phyloP scores from a whole-genome alignment of 2,888 invertebrate species.

The Dioctria rufipes region DNA sequence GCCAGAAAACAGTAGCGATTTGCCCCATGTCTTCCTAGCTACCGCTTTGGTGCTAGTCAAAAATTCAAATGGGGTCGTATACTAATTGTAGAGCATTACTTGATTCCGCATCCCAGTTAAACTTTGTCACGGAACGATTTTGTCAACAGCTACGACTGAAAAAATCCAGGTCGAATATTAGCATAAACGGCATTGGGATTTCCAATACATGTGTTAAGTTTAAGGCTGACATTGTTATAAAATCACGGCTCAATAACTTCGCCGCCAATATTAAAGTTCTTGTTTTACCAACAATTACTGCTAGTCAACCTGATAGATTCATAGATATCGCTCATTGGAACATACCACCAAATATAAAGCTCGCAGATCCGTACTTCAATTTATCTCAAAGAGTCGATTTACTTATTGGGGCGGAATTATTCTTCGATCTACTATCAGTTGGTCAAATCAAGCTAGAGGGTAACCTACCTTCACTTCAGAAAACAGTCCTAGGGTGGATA shows the following conservation, averaged over 20 bases:
- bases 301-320: too few relatives aligned
- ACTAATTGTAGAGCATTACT: not conserved
- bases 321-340: too few relatives aligned
- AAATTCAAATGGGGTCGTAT: not conserved
- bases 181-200: too few relatives aligned
- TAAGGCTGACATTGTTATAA: too few relatives aligned
- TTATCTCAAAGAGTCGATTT: too few relatives aligned
- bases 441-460: not conserved
- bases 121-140: not conserved
- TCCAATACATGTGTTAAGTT: too few relatives aligned
- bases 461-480: not conserved
- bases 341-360: too few relatives aligned
- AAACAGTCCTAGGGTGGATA: not conserved
- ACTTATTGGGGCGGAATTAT: not conserved
- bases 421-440: not conserved
- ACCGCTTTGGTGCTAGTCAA: not conserved
- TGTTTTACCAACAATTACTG: too few relatives aligned
- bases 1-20: not conserved
- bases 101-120: not conserved
- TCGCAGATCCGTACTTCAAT: too few relatives aligned
- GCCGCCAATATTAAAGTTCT: too few relatives aligned
- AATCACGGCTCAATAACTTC: too few relatives aligned
- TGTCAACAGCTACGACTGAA: not conserved
- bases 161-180: too few relatives aligned
- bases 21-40: not conserved